Evolutionary conservation across 2,797 vertebrate genomes (phyloP), one percentile per base, ranked within the genome.

Genomic region (Gadopsis marmoratus): DNA sequence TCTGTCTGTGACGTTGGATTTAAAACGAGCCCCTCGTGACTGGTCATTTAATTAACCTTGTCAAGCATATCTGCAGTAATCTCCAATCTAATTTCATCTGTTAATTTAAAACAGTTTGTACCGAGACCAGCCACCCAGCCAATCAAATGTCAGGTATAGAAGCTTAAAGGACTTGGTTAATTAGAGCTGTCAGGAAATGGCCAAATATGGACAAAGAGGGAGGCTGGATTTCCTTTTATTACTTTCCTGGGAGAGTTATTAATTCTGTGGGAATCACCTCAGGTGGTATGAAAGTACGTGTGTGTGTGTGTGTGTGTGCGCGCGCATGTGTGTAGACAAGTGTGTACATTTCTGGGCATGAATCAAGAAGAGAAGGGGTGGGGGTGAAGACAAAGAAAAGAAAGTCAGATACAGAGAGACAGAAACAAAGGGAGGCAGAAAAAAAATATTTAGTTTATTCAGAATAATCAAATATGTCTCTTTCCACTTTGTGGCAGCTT

Each of bases 11-110:
- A 63, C 5, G 51, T 72, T 17, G 7, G 53, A 82, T 85, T 88
- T 86, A 81, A 88, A 85, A 86, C 74, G 74, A 82, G 23, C 71
- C 84, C 85, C 87, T 76, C 19, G 13, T 82, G 91, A 84, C 77
- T 83, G 89, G 90, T 92, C 90, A 92, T 91, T 92, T 94, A 92
- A 94, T 94, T 94, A 93, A 93, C 92, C 93, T 85, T 79, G 81
- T 88, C 89, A 88, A 85, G 81, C 87, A 78, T 82, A 92, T 94
- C 91, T 86, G 83, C 82, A 83, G 74, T 85, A 81, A 89, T 91
- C 84, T 91, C 78, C 78, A 53, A 87, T 89, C 89, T 93, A 91
- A 92, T 94, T 93, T 89, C 85, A 91, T 90, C 87, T 91, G 90
- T 93, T 94, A 89, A 92, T 92, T 93, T 94, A 93, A 93, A 91